Evolutionary conservation across 64 coral and sea anemone genomes (phyloP).

Genomic region (Acropora tenuis): DNA sequence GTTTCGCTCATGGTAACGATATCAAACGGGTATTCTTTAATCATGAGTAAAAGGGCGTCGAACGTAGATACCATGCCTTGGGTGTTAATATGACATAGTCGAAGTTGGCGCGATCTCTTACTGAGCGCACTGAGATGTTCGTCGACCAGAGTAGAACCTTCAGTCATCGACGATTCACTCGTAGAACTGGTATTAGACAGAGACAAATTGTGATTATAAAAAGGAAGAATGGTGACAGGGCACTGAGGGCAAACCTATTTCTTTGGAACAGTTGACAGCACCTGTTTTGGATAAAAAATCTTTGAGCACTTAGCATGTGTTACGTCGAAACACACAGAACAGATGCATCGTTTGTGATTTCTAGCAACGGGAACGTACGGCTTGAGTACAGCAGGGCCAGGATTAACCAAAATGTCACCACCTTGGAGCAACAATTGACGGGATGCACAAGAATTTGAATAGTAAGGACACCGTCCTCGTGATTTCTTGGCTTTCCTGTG

Average conservation of each 20-base stretch:
- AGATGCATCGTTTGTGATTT: conserved; percentile 76
- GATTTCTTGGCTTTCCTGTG: conserved; percentile 23
- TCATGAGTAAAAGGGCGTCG: conserved; percentile 52
- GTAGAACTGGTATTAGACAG: conserved; percentile 11
- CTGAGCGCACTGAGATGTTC: conserved; percentile 21
- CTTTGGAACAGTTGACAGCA: conserved; percentile 24
- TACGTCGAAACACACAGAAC: conserved; percentile 59
- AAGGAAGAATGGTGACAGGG: conserved; percentile 53
- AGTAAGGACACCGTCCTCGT: conserved; percentile 28
- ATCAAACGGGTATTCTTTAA: conserved; percentile 68
- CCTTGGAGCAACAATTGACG: background rate
- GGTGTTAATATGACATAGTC: conserved; percentile 57
- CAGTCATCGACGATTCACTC: conserved; percentile 15
- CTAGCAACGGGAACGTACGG: conserved; percentile 23
- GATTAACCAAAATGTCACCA: conserved; percentile 39
- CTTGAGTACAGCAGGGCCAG: conserved; percentile 17
- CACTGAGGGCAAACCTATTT: conserved; percentile 66
- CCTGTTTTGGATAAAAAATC: conserved; percentile 39
- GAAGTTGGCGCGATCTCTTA: conserved; percentile 50
- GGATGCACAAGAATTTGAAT: conserved; percentile 25
- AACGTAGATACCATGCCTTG: conserved; percentile 75
- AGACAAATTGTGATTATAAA: conserved; percentile 51
- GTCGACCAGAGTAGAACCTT: conserved; percentile 18
- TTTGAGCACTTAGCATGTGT: conserved; percentile 69
- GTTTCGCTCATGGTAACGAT: conserved; percentile 34